Percentiles rank a stretch among this genome's conserved stretches.
Conservation (phyloP, 2,888 invertebrate species). For the Amblyjoppa fuscipennis region DNA sequence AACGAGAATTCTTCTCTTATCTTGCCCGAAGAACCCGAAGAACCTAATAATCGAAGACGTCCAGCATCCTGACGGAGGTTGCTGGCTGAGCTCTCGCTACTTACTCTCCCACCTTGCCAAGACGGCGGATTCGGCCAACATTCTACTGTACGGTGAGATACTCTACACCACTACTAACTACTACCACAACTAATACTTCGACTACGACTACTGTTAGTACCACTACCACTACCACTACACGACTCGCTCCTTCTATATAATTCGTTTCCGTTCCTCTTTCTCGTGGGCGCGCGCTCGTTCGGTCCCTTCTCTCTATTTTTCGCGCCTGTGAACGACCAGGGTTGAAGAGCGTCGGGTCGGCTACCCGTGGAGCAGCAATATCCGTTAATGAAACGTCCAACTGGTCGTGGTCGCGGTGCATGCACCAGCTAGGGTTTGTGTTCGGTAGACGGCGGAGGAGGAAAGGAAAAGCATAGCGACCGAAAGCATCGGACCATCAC, state of each 20-base stretch:
- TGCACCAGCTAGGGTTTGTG: conserved; percentile 7
- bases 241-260: conserved; percentile 2
- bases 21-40: conserved; percentile 25
- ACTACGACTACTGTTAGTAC: not conserved
- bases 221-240: not conserved
- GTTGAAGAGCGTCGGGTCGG: conserved; percentile 53
- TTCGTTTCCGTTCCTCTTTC: conserved; percentile 47
- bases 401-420: conserved; percentile 67
- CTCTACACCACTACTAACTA: too few relatives aligned
- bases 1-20: conserved; percentile 27
- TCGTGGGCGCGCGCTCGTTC: conserved; percentile 18
- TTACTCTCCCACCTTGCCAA: conserved; percentile 26
- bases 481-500: conserved; percentile 59
- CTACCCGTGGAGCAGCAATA: conserved; percentile 71
- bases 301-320: conserved; percentile 38
- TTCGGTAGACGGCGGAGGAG: conserved; percentile 6
- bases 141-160: not conserved
- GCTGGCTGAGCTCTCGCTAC: conserved; percentile 42
- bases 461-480: conserved; percentile 1
- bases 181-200: not conserved
- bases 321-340: conserved; percentile 54
- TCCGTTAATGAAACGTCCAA: conserved; percentile 78
- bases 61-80: conserved; percentile 30
- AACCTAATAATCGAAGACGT: conserved; percentile 69
- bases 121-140: conserved; percentile 8